Conservation (phyloP, 2,888 invertebrate genomes). For the Frankliniella intonsa region DNA sequence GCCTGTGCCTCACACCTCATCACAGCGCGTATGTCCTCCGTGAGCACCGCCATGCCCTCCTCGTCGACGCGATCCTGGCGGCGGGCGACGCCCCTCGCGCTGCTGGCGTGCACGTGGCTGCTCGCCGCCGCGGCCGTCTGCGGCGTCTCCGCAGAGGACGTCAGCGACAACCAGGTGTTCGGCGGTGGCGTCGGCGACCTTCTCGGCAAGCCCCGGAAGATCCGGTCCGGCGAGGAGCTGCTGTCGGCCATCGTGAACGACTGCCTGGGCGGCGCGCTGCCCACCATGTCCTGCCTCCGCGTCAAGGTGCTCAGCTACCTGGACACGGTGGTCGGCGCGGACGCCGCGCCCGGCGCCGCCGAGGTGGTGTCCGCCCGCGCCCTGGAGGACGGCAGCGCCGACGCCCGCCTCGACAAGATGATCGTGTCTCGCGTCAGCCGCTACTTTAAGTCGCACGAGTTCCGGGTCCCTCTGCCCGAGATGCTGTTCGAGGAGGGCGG, state of each 20-base stretch:
- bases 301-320: constrained; percentile 69
- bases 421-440: constrained; percentile 67
- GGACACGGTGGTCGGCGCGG: constrained; percentile 58
- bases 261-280: constrained; percentile 60
- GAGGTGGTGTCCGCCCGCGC: constrained; percentile 39
- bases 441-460: constrained; percentile 68
- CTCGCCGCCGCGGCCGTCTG: constrained; percentile 39
- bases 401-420: constrained; percentile 48
- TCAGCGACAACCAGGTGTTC: constrained; percentile 53
- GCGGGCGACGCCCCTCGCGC: constrained; percentile 28
- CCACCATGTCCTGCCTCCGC: constrained; percentile 59
- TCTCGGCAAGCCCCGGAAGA: constrained; percentile 49
- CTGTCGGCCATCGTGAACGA: constrained; percentile 66
- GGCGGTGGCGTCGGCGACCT: constrained; percentile 38
- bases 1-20: neutral
- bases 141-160: constrained; percentile 51
- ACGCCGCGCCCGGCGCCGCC: constrained; percentile 45
- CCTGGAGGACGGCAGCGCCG: constrained; percentile 37
- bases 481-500: constrained; percentile 64
- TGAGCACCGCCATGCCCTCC: neutral
- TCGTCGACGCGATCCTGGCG: constrained; percentile 25
- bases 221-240: constrained; percentile 62
- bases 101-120: constrained; percentile 28
- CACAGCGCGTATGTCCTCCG: neutral
- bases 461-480: constrained; percentile 67